Conservation (phyloP, 2,888 invertebrate genomes). For the Tillus elongatus region DNA sequence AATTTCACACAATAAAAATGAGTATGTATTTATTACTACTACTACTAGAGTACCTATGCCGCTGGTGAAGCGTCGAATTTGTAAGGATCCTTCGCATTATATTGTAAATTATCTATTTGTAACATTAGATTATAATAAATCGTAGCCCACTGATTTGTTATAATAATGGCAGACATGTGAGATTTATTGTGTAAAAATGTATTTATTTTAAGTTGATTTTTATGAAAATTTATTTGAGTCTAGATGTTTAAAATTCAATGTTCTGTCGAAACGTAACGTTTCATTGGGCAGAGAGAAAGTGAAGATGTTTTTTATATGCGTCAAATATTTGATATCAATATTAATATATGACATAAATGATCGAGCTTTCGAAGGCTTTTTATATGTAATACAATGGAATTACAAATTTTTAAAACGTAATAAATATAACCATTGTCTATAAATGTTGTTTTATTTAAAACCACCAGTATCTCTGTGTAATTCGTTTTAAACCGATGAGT, state of each 20-base stretch:
- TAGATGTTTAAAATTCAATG: slow-evolving; percentile 16
- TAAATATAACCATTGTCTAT: slow-evolving; percentile 43
- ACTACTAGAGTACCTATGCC: slow-evolving; percentile 44
- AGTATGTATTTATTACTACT: slow-evolving; percentile 24
- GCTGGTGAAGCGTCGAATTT: slow-evolving; percentile 36
- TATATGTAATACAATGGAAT: slow-evolving; percentile 44
- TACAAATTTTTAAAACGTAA: slow-evolving; percentile 43
- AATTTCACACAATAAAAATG: slow-evolving; percentile 24
- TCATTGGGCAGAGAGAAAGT: slow-evolving; percentile 30
- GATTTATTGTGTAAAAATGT: slow-evolving; percentile 25
- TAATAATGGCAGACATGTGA: slow-evolving; percentile 9
- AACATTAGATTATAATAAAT: slow-evolving; percentile 35
- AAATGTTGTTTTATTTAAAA: slow-evolving; percentile 27
- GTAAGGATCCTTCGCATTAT: slow-evolving; percentile 34
- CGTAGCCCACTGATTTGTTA: slow-evolving; percentile 2
- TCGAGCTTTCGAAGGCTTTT: slow-evolving; percentile 45
- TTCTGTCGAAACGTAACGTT: slow-evolving; percentile 17
- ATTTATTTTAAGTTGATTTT: slow-evolving; percentile 20
- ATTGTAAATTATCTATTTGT: slow-evolving; percentile 40
- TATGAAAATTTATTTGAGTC: slow-evolving; percentile 18
- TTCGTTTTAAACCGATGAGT: too few species aligned
- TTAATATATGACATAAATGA: slow-evolving; percentile 41
- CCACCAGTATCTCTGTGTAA: background rate
- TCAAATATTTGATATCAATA: slow-evolving; percentile 42
- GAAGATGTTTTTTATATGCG: slow-evolving; percentile 41